Percentiles rank a stretch among this genome's conserved stretches.
phyloP scores from a whole-genome alignment of 1,140 invertebrate species.

The Drosophila kohkoa region DNA sequence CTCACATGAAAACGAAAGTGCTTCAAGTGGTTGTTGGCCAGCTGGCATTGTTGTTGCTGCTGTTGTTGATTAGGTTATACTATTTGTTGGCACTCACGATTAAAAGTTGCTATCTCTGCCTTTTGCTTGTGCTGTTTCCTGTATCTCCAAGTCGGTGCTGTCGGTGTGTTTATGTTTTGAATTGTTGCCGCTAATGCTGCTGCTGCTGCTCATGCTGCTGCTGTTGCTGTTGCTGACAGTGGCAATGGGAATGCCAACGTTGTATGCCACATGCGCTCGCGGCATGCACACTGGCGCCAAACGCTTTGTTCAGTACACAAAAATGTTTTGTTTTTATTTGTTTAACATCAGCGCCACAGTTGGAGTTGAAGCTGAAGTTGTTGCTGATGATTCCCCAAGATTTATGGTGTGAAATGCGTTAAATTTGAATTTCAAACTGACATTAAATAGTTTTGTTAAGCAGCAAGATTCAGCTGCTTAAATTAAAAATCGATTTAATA shows the following conservation, averaged over 20 bases:
- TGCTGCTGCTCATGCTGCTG: slow-evolving; percentile 31
- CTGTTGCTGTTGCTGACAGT: slow-evolving; percentile 49
- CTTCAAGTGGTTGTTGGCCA: slow-evolving; percentile 69
- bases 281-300: slow-evolving; percentile 50
- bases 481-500: too few species aligned
- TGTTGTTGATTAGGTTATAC: slow-evolving; percentile 48
- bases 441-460: too few species aligned
- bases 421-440: background rate
- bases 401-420: background rate
- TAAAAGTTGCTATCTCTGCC: slow-evolving; percentile 46
- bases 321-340: slow-evolving; percentile 28
- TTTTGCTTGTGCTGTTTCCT: slow-evolving; percentile 55
- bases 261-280: slow-evolving; percentile 55
- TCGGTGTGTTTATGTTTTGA: slow-evolving; percentile 24
- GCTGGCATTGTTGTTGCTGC: slow-evolving; percentile 31
- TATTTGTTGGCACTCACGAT: slow-evolving; percentile 62
- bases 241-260: slow-evolving; percentile 60
- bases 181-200: slow-evolving; percentile 3
- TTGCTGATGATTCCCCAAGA: background rate
- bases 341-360: slow-evolving; percentile 16
- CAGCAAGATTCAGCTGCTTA: too few species aligned
- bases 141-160: slow-evolving; percentile 60
- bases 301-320: slow-evolving; percentile 70
- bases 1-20: slow-evolving; percentile 83
- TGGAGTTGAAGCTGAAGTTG: background rate